Percentiles rank a stretch among this genome's conserved stretches.
Evolutionary conservation across 2,797 vertebrate genomes (phyloP).

Genomic region (Micrastur ruficollis): DNA sequence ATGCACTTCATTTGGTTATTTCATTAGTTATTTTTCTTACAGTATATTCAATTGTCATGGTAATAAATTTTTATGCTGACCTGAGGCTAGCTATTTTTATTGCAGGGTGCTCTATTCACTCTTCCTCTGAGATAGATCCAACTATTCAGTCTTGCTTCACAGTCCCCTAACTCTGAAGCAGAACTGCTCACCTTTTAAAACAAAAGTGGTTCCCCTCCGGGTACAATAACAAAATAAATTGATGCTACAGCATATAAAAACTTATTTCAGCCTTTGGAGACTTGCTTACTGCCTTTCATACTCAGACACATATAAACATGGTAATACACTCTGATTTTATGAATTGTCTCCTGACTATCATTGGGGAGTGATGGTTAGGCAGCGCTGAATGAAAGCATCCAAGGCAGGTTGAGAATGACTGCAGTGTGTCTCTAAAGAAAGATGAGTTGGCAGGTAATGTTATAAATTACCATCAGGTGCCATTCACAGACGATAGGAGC

Average conservation of each 20-base stretch:
- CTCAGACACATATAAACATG: background rate
- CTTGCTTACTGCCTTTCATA: conserved; percentile 20
- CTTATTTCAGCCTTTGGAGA: conserved; percentile 27
- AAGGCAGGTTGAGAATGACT: conserved; percentile 47
- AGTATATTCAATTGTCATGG: background rate
- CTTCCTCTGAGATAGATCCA: background rate
- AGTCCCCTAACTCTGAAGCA: conserved; percentile 23
- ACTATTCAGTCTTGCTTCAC: conserved; percentile 43
- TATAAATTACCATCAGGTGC: conserved; percentile 74
- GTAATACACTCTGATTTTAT: conserved; percentile 61
- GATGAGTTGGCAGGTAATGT: conserved; percentile 68
- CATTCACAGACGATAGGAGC: conserved; percentile 61
- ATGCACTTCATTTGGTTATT: background rate
- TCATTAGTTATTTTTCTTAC: background rate
- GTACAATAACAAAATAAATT: conserved; percentile 42
- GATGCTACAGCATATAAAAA: conserved; percentile 4
- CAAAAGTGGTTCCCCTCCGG: background rate
- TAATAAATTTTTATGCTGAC: conserved; percentile 38
- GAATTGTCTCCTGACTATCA: conserved; percentile 43
- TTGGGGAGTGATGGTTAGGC: background rate
- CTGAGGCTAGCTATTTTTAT: conserved; percentile 22
- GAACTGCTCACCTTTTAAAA: conserved; percentile 46
- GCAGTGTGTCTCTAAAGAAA: conserved; percentile 67
- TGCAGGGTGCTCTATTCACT: background rate
- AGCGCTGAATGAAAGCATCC: conserved; percentile 45